Evolutionary conservation across 53 echinoderm and acorn worm species (phyloP).

Genomic region (Henricia sp.): DNA sequence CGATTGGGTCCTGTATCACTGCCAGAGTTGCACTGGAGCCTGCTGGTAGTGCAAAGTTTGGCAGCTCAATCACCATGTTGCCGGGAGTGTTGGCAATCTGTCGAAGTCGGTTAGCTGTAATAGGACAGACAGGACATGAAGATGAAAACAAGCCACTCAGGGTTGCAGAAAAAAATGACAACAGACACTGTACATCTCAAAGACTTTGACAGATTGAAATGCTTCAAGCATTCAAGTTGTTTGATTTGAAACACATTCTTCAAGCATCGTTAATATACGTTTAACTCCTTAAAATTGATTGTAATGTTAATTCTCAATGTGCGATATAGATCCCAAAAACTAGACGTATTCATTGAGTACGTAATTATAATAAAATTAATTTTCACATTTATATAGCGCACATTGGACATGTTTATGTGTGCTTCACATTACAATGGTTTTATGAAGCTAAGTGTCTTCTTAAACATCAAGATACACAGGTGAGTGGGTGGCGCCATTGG

Average conservation of each 20-base stretch:
- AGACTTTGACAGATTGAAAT: background rate
- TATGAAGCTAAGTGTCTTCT: too few relatives aligned
- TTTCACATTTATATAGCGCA: too few relatives aligned
- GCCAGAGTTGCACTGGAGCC: background rate
- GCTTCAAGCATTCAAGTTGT: background rate
- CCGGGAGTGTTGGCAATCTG: constrained; percentile 4
- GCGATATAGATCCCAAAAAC: too few relatives aligned
- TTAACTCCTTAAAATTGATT: background rate
- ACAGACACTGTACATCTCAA: background rate
- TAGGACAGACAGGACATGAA: background rate
- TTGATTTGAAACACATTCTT: background rate
- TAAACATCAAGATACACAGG: too few relatives aligned
- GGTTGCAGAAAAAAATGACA: background rate
- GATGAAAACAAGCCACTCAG: background rate
- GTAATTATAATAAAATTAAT: too few relatives aligned
- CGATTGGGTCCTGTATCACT: constrained; percentile 21
- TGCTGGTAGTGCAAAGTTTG: background rate
- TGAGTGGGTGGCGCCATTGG: too few relatives aligned
- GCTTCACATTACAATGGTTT: too few relatives aligned
- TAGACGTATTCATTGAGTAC: too few relatives aligned
- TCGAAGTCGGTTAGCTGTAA: background rate
- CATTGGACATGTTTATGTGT: too few relatives aligned
- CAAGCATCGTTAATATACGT: background rate
- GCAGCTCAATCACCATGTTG: background rate
- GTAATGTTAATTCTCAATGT: too few relatives aligned